Percentiles rank a stretch among this genome's conserved stretches.
Conservation (phyloP, 2,888 invertebrate genomes). For the Liodrosophila aerea region DNA sequence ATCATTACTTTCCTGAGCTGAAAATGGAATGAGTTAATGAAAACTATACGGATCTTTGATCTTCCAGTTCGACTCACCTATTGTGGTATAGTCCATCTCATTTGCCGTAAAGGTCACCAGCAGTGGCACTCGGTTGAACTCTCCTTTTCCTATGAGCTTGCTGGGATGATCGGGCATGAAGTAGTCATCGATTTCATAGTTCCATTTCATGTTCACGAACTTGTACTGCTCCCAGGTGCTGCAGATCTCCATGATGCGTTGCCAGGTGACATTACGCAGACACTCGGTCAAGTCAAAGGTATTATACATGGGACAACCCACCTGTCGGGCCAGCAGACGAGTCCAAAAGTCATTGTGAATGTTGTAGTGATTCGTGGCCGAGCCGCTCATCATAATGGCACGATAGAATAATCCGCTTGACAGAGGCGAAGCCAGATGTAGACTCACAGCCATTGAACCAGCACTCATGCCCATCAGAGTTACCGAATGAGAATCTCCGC, state of each 20-base stretch:
- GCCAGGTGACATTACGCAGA: constrained; percentile 78
- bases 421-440: constrained; percentile 86
- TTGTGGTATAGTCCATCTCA: constrained; percentile 83
- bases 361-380: constrained; percentile 83
- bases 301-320: constrained; percentile 85
- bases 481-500: constrained; percentile 86
- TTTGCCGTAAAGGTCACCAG: constrained; percentile 85
- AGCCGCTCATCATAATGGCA: constrained; percentile 87
- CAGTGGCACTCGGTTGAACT: constrained; percentile 85
- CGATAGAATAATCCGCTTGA: constrained; percentile 87
- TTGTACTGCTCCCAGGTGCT: constrained; percentile 65
- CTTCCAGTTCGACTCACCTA: constrained; percentile 50
- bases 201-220: constrained; percentile 76
- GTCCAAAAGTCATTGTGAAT: constrained; percentile 84
- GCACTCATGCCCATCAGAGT: constrained; percentile 86
- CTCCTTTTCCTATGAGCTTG: constrained; percentile 83
- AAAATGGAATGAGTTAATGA: background rate
- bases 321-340: constrained; percentile 84
- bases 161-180: constrained; percentile 85
- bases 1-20: constrained; percentile 49
- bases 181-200: constrained; percentile 85
- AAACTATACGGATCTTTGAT: background rate
- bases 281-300: constrained; percentile 84
- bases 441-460: constrained; percentile 83
- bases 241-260: constrained; percentile 60